Percentiles rank a stretch among this genome's conserved stretches.
These are phyloP conservation scores for Ptilonorhynchus violaceus DNA, from an alignment of 2,113 vertebrate species.

Conservation along the genomic window DNA sequence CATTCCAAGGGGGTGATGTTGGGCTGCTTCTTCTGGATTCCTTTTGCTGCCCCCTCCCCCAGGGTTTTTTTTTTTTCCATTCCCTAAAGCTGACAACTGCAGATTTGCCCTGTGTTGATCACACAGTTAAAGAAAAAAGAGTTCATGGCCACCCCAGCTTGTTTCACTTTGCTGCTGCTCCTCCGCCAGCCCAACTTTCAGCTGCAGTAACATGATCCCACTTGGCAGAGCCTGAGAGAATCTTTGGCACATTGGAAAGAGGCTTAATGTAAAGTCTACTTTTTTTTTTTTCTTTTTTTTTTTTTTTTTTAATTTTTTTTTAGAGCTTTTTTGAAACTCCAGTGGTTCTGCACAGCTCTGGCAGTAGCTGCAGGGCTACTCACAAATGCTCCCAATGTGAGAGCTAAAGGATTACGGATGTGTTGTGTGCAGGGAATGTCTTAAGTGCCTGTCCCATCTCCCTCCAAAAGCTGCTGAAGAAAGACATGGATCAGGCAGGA, in stretches of 20 bases:
- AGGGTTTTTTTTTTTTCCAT: not conserved
- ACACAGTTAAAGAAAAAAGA: constrained; percentile 25
- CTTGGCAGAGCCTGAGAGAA: constrained; percentile 59
- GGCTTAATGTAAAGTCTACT: constrained; percentile 54
- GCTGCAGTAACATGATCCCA: constrained; percentile 60
- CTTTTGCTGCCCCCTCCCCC: not conserved
- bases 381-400: not conserved
- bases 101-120: constrained; percentile 9
- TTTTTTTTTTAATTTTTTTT: not conserved
- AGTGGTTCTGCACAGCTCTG: not conserved
- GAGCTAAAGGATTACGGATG: not conserved
- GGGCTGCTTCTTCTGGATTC: not conserved
- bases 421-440: not conserved
- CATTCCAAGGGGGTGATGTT: constrained; percentile 26
- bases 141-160: constrained; percentile 57
- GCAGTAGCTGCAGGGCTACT: not conserved
- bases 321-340: not conserved
- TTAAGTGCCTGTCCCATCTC: not conserved
- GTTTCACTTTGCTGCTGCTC: constrained; percentile 60
- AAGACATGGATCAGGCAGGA: not conserved
- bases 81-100: constrained; percentile 38
- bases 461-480: not conserved
- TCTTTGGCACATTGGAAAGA: constrained; percentile 44
- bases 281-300: not conserved
- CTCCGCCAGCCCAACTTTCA: constrained; percentile 40